Base-by-base conservation (phyloP, 2,888 invertebrate genomes). In the Eustalomyia histrio region DNA sequence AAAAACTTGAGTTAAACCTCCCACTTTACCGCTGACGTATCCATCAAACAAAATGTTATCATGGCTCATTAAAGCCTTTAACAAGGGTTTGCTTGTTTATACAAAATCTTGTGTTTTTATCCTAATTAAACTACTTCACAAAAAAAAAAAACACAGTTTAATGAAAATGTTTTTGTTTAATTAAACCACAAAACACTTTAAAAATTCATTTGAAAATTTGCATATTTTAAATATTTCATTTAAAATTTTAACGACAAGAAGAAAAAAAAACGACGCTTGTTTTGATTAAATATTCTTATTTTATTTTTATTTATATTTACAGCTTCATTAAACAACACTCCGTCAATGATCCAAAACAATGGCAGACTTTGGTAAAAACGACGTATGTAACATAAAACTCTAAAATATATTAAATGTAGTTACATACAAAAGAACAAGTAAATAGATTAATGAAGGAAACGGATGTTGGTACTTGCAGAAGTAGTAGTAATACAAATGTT, bases 261-360 rank as follows among this genome's bases (percentile, higher is more conserved):
- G 14, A 43, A 1, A 4, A 43, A 43, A 43, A 43, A 2, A 43
- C 43, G 7, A 35, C 2, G 4, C 4, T 43, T 43, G 35, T 43
- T 21, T 21, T 14, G 14, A 12, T 63, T 47, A 29, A 24, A 50
- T 47, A 47, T 17, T 16, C 7, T 33, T 12, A 14, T 68, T 16
- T 63, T 69, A 50, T 17, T 68, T 16, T 63, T 69, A 50, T 69
- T 63, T 64, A 69, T 63, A n/a, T 57, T 76, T 71, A 50, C 52
- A 76, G 69, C 58, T 52, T 60, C 29, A 43, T 60, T 60, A 67
- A 60, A 33, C 29, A 39, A 18, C 24, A 63, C 12, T 73, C 8
- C 29, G 33, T 21, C 4, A 21, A 21, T 21, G 21, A 21, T 21
- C 21, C 21, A 21, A 21, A 21, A 21, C 21, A 21, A 21, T 21